These are phyloP conservation scores for Menidia menidia DNA, from an alignment of 2,797 vertebrate genomes.

Conservation along the genomic window DNA sequence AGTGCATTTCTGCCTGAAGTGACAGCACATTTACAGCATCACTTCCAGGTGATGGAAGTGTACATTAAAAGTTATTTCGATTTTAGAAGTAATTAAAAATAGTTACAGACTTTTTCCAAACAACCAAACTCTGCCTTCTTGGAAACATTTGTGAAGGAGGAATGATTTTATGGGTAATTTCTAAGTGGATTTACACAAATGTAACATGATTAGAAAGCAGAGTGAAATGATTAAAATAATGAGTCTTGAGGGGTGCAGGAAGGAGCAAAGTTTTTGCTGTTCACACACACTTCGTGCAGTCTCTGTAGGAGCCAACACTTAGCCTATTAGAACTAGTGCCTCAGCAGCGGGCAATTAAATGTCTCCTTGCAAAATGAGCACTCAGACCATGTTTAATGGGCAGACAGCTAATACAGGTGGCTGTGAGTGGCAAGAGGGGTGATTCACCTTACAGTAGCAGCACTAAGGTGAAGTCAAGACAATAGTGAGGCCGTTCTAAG, in stretches of 20 bases:
- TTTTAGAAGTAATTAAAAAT: conserved; percentile 38
- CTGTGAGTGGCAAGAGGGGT: conserved; percentile 64
- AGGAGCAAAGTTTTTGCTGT: conserved; percentile 67
- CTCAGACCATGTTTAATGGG: conserved; percentile 81
- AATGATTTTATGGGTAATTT: conserved; percentile 48
- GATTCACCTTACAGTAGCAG: conserved; percentile 56
- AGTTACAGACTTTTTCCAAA: conserved; percentile 10
- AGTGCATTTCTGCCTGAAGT: conserved; percentile 12
- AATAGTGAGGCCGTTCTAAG: conserved; percentile 43
- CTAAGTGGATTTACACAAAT: conserved; percentile 49
- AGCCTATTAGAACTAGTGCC: conserved; percentile 70
- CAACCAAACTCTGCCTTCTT: conserved; percentile 4
- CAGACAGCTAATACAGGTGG: conserved; percentile 73
- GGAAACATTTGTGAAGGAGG: conserved; percentile 35
- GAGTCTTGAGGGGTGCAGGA: conserved; percentile 36
- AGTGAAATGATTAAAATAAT: conserved; percentile 65
- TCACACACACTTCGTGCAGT: conserved; percentile 67
- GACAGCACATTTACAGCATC: conserved; percentile 6
- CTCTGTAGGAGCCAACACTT: conserved; percentile 68
- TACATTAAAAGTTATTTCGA: conserved; percentile 10
- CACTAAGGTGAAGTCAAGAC: conserved; percentile 51
- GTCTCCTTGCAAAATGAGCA: conserved; percentile 79
- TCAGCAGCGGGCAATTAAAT: conserved; percentile 75
- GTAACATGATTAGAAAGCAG: conserved; percentile 32
- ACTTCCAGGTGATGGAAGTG: conserved; percentile 13